Conservation (phyloP, 2,888 invertebrate species). For the Torymus auratus region DNA sequence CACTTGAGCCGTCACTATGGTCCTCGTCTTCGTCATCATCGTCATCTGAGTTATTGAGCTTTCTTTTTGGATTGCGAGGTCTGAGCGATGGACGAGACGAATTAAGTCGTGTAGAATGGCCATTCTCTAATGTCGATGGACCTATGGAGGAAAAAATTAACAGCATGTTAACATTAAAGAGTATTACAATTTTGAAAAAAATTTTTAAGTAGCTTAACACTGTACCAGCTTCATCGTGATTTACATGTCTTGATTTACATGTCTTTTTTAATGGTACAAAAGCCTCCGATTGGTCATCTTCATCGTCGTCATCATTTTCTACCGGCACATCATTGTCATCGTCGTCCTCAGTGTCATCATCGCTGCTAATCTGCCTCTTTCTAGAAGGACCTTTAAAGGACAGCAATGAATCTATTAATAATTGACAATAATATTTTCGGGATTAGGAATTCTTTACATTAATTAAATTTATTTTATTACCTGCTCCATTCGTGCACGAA, state of each 20-base stretch:
- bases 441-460: not conserved
- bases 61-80: constrained; percentile 62
- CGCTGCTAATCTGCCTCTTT: constrained; percentile 64
- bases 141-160: constrained; percentile 62
- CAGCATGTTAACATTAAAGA: not conserved
- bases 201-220: not conserved
- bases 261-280: constrained; percentile 40
- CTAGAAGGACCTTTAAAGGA: constrained; percentile 62
- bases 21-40: constrained; percentile 43
- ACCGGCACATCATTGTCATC: constrained; percentile 36
- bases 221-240: constrained; percentile 65
- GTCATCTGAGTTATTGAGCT: not conserved
- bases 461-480: constrained; percentile 60
- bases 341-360: constrained; percentile 60
- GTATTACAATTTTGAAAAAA: not conserved
- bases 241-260: constrained; percentile 44
- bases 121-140: constrained; percentile 73
- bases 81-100: constrained; percentile 66
- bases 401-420: not conserved
- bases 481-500: constrained; percentile 71
- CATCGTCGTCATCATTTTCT: constrained; percentile 52
- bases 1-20: constrained; percentile 48
- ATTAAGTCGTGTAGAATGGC: constrained; percentile 66
- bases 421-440: constrained; percentile 3
- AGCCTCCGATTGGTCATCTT: constrained; percentile 33